Evolutionary conservation across 2,797 vertebrate species (phyloP).

Genomic region (Takifugu ocellatus): DNA sequence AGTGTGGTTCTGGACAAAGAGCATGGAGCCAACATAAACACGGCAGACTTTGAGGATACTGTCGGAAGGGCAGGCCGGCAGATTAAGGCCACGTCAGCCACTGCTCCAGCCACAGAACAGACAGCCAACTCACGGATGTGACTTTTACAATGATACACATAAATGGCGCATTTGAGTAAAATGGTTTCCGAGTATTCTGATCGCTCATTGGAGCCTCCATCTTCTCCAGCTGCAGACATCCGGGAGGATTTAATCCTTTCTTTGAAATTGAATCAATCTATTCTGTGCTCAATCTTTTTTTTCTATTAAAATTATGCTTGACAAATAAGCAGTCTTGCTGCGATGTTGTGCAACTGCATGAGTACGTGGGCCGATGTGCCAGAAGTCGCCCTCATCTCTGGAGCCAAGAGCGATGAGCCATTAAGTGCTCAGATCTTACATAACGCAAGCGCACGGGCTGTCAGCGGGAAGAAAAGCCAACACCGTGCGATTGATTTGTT

Average conservation of each 20-base stretch:
- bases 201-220: constrained; percentile 10
- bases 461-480: constrained; percentile 54
- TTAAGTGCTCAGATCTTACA: constrained; percentile 58
- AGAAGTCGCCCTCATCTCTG: constrained; percentile 57
- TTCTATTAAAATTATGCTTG: not conserved
- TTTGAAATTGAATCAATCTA: not conserved
- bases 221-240: too few relatives aligned
- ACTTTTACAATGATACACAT: constrained; percentile 63
- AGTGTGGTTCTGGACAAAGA: constrained; percentile 18
- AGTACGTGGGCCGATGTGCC: constrained; percentile 60
- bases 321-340: constrained; percentile 38
- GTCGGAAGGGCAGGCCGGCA: constrained; percentile 44
- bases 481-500: constrained; percentile 57
- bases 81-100: constrained; percentile 68
- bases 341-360: constrained; percentile 65
- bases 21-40: constrained; percentile 36
- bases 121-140: constrained; percentile 62
- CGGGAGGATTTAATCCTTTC: too few relatives aligned
- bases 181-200: constrained; percentile 17
- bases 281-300: constrained; percentile 13
- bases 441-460: constrained; percentile 53
- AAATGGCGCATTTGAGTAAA: constrained; percentile 48
- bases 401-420: constrained; percentile 56
- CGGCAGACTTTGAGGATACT: constrained; percentile 36
- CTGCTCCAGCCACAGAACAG: constrained; percentile 51